Conservation (phyloP, 2,797 vertebrate genomes). For the Bovichtus variegatus region DNA sequence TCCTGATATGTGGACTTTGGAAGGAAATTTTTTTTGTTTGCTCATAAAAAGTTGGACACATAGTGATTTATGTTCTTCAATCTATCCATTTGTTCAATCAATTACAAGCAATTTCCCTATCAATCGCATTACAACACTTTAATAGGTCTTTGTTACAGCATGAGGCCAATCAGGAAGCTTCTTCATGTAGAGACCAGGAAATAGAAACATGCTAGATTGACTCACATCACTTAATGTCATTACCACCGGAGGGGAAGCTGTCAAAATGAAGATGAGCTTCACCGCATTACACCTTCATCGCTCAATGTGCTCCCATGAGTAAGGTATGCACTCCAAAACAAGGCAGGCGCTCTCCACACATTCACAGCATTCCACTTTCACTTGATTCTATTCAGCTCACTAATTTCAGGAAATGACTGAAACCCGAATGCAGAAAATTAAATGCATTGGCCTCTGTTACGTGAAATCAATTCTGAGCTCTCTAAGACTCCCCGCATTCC, state of each 20-base stretch:
- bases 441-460: slow-evolving; percentile 34
- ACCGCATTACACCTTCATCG: slow-evolving; percentile 54
- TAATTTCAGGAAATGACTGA: slow-evolving; percentile 66
- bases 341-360: slow-evolving; percentile 29
- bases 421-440: slow-evolving; percentile 50
- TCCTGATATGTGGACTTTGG: slow-evolving; percentile 46
- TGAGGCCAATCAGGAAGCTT: slow-evolving; percentile 64
- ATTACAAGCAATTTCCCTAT: slow-evolving; percentile 53
- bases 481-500: slow-evolving; percentile 17
- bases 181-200: slow-evolving; percentile 60
- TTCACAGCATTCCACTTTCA: slow-evolving; percentile 24
- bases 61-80: slow-evolving; percentile 28
- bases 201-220: slow-evolving; percentile 69
- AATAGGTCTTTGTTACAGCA: slow-evolving; percentile 53
- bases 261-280: slow-evolving; percentile 75
- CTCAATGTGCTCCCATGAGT: slow-evolving; percentile 53
- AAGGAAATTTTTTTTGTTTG: slow-evolving; percentile 30
- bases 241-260: slow-evolving; percentile 68
- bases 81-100: slow-evolving; percentile 53
- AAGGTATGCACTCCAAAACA: slow-evolving; percentile 36
- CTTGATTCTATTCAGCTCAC: slow-evolving; percentile 35
- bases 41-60: slow-evolving; percentile 37
- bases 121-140: slow-evolving; percentile 44
- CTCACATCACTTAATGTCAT: slow-evolving; percentile 79
- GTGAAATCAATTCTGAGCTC: slow-evolving; percentile 21